Percentiles rank a stretch among this genome's conserved stretches.
These are phyloP conservation scores for Gadopsis bispinosus DNA, from an alignment of 2,797 vertebrate genomes.

Conservation along the genomic window DNA sequence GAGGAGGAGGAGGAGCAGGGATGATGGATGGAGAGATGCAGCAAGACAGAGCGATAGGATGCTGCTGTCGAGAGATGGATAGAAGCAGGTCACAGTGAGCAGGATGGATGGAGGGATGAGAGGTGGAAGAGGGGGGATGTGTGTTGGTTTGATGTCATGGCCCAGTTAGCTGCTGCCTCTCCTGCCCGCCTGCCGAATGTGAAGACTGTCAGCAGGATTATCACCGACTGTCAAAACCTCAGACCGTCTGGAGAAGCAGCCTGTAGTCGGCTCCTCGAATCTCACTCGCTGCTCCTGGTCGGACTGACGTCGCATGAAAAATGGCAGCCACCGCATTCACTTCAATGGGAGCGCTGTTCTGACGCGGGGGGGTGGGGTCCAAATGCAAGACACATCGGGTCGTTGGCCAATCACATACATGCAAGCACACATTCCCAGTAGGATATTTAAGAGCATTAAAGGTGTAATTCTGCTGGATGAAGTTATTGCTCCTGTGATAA, in stretches of 20 bases:
- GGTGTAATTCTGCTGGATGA: too few species aligned
- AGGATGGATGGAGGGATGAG: neutral
- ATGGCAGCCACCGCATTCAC: neutral
- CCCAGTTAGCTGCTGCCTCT: conserved; percentile 41
- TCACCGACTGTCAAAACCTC: conserved; percentile 1
- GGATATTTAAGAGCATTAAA: neutral
- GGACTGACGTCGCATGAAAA: neutral
- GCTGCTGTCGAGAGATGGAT: conserved; percentile 27
- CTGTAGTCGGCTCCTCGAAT: neutral
- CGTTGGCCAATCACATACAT: neutral
- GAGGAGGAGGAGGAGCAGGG: neutral
- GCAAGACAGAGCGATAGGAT: neutral
- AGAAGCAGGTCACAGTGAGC: conserved; percentile 40
- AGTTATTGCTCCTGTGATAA: too few species aligned
- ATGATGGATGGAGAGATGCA: conserved; percentile 16
- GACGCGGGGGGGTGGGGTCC: too few species aligned
- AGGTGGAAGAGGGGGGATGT: neutral
- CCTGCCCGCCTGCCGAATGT: conserved; percentile 14
- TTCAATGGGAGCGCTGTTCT: neutral
- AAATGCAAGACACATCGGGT: too few species aligned
- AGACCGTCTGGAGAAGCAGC: neutral
- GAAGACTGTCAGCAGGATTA: conserved; percentile 11
- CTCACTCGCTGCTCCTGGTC: neutral
- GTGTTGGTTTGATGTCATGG: conserved; percentile 31
- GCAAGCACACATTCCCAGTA: neutral